Conservation (phyloP, 2,113 vertebrate genomes). For the Serilophus lunatus region DNA sequence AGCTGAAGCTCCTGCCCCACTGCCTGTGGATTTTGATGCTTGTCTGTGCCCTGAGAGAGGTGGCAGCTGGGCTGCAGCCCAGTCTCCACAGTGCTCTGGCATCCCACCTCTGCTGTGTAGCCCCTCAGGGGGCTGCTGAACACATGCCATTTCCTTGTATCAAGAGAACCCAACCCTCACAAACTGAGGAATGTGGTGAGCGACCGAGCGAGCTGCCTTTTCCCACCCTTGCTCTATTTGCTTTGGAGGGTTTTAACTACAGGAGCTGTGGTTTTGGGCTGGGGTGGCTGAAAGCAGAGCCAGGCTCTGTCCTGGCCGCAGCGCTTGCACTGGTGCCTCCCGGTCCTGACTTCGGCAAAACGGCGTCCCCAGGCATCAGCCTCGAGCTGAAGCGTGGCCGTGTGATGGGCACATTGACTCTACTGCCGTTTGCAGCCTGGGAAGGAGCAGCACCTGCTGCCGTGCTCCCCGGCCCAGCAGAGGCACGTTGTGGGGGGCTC, state of each 20-base stretch:
- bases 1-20: not conserved
- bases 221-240: not conserved
- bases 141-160: fast-evolving
- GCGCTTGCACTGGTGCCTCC: fast-evolving
- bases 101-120: too few relatives aligned
- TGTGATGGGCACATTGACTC: not conserved
- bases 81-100: not conserved
- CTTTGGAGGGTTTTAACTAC: not conserved
- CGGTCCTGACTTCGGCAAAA: not conserved
- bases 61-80: not conserved
- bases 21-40: not conserved
- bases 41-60: not conserved
- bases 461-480: not conserved
- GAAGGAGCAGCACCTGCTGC: fast-evolving
- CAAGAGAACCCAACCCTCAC: not conserved
- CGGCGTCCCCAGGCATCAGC: fast-evolving
- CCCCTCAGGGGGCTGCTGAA: not conserved
- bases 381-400: fast-evolving
- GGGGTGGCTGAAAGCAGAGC: not conserved
- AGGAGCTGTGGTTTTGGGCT: not conserved
- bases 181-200: not conserved
- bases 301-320: fast-evolving
- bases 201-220: not conserved
- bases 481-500: not conserved
- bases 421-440: not conserved